Conservation (phyloP, 2,113 vertebrate species). For the Scortum barcoo region DNA sequence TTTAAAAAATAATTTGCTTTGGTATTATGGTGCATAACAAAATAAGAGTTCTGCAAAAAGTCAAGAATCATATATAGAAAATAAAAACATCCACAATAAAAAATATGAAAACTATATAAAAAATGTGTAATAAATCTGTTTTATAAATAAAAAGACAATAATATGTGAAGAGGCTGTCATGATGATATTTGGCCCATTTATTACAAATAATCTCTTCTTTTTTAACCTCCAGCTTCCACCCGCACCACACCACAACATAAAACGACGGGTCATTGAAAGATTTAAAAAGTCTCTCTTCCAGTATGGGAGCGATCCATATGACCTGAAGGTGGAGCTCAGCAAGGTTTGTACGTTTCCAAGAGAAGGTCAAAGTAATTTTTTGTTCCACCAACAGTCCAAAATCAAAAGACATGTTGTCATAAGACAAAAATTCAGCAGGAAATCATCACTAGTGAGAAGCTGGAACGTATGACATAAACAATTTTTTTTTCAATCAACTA, state of each 20-base stretch:
- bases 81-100: too few relatives aligned
- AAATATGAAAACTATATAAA: too few relatives aligned
- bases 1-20: too few relatives aligned
- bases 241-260: constrained; percentile 84
- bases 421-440: neutral
- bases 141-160: neutral
- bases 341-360: constrained; percentile 85
- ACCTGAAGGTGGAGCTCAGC: constrained; percentile 91
- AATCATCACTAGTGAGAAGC: neutral
- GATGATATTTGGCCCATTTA: too few relatives aligned
- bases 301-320: constrained; percentile 86
- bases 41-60: too few relatives aligned
- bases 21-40: too few relatives aligned
- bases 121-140: too few relatives aligned
- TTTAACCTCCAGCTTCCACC: constrained; percentile 88
- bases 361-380: too few relatives aligned
- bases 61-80: too few relatives aligned
- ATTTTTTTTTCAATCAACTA: neutral
- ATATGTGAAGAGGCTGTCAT: neutral
- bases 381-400: neutral
- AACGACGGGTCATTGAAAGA: constrained; percentile 87
- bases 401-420: neutral
- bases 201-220: too few relatives aligned
- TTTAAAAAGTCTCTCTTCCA: constrained; percentile 94
- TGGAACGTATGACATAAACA: neutral